Conservation (phyloP, 2,888 invertebrate genomes). For the Nemapogon koenigi region DNA sequence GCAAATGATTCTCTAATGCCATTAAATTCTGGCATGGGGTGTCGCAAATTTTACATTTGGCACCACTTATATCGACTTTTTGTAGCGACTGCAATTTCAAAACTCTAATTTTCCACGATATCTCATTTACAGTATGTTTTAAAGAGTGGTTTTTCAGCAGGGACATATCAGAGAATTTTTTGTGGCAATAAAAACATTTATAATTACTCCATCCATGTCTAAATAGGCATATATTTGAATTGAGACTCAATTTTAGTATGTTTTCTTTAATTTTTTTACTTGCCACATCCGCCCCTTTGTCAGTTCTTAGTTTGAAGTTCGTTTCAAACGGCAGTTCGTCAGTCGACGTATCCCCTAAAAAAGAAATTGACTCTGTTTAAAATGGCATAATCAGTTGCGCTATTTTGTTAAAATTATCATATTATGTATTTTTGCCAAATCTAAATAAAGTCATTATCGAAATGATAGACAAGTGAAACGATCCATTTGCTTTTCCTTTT, state of each 20-base stretch:
- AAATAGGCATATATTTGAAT: conserved; percentile 36
- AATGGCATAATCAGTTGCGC: no score
- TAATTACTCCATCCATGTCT: conserved; percentile 29
- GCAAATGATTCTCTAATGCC: conserved; percentile 25
- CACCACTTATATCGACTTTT: conserved; percentile 31
- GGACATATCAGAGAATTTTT: conserved; percentile 23
- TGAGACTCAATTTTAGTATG: conserved; percentile 28
- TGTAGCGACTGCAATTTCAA: conserved; percentile 8
- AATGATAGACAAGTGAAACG: no score
- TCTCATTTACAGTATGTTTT: conserved; percentile 19
- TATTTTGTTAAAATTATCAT: no score
- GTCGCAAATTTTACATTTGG: conserved; percentile 28
- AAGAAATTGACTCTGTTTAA: no score
- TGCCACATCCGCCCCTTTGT: no score
- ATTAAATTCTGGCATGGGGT: conserved; percentile 20
- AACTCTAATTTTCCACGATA: conserved; percentile 13
- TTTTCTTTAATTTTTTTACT: conserved; percentile 23
- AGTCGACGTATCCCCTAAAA: no score
- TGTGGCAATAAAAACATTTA: conserved; percentile 29
- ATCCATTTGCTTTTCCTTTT: no score
- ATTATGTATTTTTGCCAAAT: no score
- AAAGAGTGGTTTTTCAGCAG: conserved; percentile 24
- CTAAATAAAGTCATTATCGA: no score
- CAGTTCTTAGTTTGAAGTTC: no score
- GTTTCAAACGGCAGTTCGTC: no score